A percentile compares a stretch with the other conserved stretches of the same genome.
Conservation (phyloP, 2,888 invertebrate genomes). For the Amorpha juglandis region DNA sequence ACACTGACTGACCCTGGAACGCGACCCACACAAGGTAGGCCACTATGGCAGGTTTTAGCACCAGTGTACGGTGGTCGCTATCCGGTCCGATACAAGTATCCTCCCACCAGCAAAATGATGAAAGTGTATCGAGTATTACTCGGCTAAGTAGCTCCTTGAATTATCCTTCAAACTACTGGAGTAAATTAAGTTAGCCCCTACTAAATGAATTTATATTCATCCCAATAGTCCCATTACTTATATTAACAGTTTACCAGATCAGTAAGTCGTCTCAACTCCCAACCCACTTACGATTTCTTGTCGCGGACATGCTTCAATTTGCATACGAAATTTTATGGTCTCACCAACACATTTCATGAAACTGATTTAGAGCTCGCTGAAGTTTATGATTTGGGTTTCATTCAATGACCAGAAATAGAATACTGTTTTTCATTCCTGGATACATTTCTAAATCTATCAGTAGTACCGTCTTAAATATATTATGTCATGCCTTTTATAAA, state of each 20-base stretch:
- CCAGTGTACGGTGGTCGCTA: too few relatives aligned
- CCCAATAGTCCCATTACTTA: conserved; percentile 13
- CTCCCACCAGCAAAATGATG: too few relatives aligned
- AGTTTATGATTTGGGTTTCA: neutral
- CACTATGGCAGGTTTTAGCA: too few relatives aligned
- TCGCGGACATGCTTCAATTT: conserved; percentile 34
- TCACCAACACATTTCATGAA: neutral
- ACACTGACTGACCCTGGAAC: too few relatives aligned
- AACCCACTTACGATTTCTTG: conserved; percentile 12
- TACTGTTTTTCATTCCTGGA: neutral
- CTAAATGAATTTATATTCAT: neutral
- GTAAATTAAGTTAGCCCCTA: neutral
- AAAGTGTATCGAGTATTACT: too few relatives aligned
- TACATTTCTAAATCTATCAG: neutral
- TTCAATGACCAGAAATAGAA: neutral
- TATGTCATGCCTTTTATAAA: too few relatives aligned
- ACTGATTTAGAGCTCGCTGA: neutral
- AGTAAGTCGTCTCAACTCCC: neutral
- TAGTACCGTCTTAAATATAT: too few relatives aligned
- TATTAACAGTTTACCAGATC: conserved; percentile 10
- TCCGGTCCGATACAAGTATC: too few relatives aligned
- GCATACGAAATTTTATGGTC: conserved; percentile 27
- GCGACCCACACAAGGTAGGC: too few relatives aligned
- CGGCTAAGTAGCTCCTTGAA: too few relatives aligned
- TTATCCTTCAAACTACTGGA: too few relatives aligned